Conservation (phyloP, 2,888 invertebrate genomes). For the Apodemia hepburni region DNA sequence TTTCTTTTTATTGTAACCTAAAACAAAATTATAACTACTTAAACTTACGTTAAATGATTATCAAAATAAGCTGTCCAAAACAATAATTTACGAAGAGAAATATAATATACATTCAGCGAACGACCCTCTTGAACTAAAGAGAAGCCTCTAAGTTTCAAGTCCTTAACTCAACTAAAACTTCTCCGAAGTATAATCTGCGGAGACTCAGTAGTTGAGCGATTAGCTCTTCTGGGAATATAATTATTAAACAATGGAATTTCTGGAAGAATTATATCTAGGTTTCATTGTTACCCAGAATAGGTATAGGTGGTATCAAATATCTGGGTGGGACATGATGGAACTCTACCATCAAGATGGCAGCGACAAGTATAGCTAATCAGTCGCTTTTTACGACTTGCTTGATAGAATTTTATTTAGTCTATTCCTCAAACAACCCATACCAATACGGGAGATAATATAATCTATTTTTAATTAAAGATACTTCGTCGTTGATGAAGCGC, state of each 20-base stretch:
- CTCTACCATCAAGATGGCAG: too few relatives aligned
- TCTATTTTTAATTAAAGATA: not conserved
- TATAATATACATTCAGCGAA: slow-evolving; percentile 2
- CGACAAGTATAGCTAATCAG: too few relatives aligned
- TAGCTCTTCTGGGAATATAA: slow-evolving; percentile 25
- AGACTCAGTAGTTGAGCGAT: slow-evolving; percentile 23
- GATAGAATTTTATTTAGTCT: too few relatives aligned
- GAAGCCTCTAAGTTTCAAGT: slow-evolving; percentile 10
- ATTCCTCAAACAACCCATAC: too few relatives aligned
- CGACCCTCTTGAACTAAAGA: not conserved
- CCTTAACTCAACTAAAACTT: slow-evolving; percentile 21
- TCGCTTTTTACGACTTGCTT: too few relatives aligned
- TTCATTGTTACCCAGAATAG: not conserved
- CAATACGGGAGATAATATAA: too few relatives aligned
- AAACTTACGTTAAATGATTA: too few relatives aligned
- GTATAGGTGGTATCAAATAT: too few relatives aligned
- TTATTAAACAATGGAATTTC: slow-evolving; percentile 23
- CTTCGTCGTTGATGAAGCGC: not conserved
- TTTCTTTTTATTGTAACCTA: too few relatives aligned
- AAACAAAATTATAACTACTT: too few relatives aligned
- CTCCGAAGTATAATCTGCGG: slow-evolving; percentile 20
- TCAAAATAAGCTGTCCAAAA: not conserved
- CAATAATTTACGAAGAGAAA: not conserved
- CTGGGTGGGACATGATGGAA: too few relatives aligned
- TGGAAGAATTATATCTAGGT: not conserved